phyloP scores from a whole-genome alignment of 2,888 invertebrate species.

The Drosophila ustulata region DNA sequence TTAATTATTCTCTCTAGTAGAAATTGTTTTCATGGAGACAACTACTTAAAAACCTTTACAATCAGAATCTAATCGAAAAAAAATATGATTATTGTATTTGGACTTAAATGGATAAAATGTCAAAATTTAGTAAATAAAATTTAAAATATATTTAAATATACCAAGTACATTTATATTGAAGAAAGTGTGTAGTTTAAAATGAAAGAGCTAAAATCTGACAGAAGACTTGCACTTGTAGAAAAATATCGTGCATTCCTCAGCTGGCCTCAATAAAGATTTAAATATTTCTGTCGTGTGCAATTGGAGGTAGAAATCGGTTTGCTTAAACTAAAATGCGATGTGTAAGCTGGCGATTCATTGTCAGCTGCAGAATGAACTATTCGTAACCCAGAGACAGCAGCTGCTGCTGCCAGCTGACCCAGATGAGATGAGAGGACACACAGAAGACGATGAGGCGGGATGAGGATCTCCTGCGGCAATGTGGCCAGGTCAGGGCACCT shows the following conservation, averaged over 20 bases:
- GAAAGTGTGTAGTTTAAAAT: neutral
- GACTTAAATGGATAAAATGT: too few species aligned
- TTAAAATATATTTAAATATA: too few species aligned
- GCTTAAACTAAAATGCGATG: constrained; percentile 5
- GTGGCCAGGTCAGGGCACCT: constrained; percentile 1
- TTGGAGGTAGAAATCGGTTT: constrained; percentile 1
- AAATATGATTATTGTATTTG: too few species aligned
- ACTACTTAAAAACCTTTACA: too few species aligned
- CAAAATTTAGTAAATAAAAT: too few species aligned
- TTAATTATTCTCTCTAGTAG: too few species aligned
- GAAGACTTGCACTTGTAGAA: neutral
- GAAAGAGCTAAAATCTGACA: too few species aligned
- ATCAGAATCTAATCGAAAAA: too few species aligned
- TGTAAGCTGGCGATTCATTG: constrained; percentile 14
- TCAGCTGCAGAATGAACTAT: constrained; percentile 17
- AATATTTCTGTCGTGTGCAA: neutral
- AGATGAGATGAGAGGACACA: constrained; percentile 4
- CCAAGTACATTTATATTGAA: neutral
- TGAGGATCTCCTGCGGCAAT: neutral
- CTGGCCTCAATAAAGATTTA: neutral
- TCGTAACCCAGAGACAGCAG: constrained; percentile 20
- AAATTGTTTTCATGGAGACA: too few species aligned
- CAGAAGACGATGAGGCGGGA: constrained; percentile 2
- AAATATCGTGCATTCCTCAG: neutral
- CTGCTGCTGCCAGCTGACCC: constrained; percentile 28